These are phyloP conservation scores for Acipenser oxyrinchus DNA, from an alignment of 2,797 vertebrate species.

Conservation along the genomic window DNA sequence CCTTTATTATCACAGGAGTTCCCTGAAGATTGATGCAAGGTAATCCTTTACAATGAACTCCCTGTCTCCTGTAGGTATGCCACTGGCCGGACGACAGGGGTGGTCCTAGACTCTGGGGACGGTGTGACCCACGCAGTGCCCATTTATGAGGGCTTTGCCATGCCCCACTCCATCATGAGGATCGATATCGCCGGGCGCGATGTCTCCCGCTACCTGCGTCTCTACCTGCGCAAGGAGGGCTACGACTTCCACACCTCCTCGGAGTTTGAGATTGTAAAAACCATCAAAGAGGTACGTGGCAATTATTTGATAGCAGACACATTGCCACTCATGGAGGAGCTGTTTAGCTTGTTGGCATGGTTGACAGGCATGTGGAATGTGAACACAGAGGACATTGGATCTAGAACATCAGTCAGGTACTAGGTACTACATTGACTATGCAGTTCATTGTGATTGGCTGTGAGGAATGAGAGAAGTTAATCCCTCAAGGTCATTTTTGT, in stretches of 20 bases:
- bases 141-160: conserved; percentile 71
- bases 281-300: conserved; percentile 65
- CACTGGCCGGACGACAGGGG: conserved; percentile 66
- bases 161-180: conserved; percentile 74
- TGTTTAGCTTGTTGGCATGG: too few species aligned
- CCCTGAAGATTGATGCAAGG: too few species aligned
- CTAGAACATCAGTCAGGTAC: too few species aligned
- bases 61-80: conserved; percentile 49
- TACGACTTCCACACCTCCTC: conserved; percentile 73
- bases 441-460: not conserved
- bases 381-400: too few species aligned
- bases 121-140: conserved; percentile 67
- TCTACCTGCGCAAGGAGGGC: conserved; percentile 70
- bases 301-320: too few species aligned
- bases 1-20: not conserved
- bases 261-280: conserved; percentile 71
- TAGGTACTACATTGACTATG: not conserved
- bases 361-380: too few species aligned
- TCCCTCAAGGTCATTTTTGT: not conserved
- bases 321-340: too few species aligned
- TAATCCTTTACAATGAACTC: not conserved
- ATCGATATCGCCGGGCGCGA: conserved; percentile 69
- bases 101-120: conserved; percentile 68
- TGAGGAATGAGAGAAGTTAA: not conserved
- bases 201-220: conserved; percentile 68